Evolutionary conservation across 2,888 invertebrate species (phyloP).

Genomic region (Saturnia pavonia): DNA sequence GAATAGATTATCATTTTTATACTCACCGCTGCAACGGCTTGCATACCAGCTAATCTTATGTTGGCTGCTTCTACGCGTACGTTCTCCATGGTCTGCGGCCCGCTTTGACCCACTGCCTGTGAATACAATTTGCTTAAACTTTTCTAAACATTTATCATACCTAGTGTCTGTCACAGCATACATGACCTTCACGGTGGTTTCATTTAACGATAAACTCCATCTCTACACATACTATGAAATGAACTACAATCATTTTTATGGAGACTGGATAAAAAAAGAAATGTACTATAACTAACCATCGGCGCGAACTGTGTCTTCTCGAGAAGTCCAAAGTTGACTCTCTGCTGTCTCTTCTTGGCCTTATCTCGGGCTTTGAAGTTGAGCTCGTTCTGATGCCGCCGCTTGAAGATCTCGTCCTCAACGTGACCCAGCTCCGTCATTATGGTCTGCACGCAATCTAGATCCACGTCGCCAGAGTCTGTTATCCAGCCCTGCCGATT

Average conservation of each 20-base stretch:
- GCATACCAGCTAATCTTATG: slow-evolving; percentile 85
- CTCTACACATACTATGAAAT: neutral
- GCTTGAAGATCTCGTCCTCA: slow-evolving; percentile 98
- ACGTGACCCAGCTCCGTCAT: slow-evolving; percentile 95
- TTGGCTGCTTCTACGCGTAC: slow-evolving; percentile 89
- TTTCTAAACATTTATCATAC: no score
- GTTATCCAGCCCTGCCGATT: slow-evolving; percentile 93
- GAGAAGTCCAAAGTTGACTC: slow-evolving; percentile 86
- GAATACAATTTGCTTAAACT: slow-evolving; percentile 28
- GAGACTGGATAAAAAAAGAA: neutral
- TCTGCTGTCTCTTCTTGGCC: slow-evolving; percentile 84
- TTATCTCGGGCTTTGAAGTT: slow-evolving; percentile 90
- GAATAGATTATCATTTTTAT: no score
- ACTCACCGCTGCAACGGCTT: slow-evolving; percentile 59
- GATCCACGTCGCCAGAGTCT: slow-evolving; percentile 95
- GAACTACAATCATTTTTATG: neutral
- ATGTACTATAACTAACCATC: slow-evolving; percentile 76
- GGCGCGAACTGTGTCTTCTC: slow-evolving; percentile 91
- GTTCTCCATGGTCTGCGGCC: slow-evolving; percentile 82
- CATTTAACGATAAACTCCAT: no score
- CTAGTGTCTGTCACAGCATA: no score
- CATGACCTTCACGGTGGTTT: no score
- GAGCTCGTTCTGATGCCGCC: slow-evolving; percentile 92
- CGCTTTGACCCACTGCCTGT: slow-evolving; percentile 83
- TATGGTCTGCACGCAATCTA: slow-evolving; percentile 96